Conservation (phyloP, 2,113 vertebrate genomes). For the Benitochromis conjunctus region DNA sequence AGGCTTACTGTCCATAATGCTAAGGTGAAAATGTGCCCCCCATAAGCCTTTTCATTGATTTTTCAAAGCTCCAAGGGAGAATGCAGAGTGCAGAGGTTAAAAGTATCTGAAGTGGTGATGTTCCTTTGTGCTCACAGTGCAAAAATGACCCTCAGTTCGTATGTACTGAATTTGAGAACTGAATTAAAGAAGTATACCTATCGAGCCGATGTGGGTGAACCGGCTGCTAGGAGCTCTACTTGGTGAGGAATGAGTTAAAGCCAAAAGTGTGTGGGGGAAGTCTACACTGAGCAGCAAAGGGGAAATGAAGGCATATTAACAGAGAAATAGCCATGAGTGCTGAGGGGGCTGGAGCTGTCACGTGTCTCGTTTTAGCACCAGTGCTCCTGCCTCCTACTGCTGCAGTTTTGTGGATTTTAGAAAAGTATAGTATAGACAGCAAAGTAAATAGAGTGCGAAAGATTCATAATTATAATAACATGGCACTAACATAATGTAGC, state of each 20-base stretch:
- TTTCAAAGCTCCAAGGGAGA: constrained; percentile 1
- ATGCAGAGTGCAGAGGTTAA: not conserved
- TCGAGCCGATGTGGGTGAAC: not conserved
- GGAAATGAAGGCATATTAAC: constrained; percentile 70
- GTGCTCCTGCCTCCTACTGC: constrained; percentile 49
- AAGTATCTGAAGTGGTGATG: not conserved
- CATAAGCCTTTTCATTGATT: constrained; percentile 27
- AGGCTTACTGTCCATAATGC: constrained; percentile 2
- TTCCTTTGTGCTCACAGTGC: not conserved
- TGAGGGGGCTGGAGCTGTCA: constrained; percentile 50
- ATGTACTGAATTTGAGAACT: not conserved
- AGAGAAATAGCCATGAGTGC: constrained; percentile 57
- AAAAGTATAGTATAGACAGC: constrained; percentile 19
- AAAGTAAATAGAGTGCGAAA: not conserved
- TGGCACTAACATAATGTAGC: not conserved
- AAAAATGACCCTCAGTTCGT: not conserved
- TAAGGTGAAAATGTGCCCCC: constrained; percentile 47
- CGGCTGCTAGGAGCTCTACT: not conserved
- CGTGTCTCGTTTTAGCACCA: constrained; percentile 59
- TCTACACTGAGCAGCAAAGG: constrained; percentile 46
- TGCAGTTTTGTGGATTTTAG: constrained; percentile 44
- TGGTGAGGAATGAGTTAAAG: constrained; percentile 65
- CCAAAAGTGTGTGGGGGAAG: constrained; percentile 51
- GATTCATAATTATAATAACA: not conserved
- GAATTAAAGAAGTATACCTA: not conserved